Evolutionary conservation across 2,888 invertebrate species (phyloP), one percentile per base, ranked within the genome.

Genomic region (Heliconius charithonia): DNA sequence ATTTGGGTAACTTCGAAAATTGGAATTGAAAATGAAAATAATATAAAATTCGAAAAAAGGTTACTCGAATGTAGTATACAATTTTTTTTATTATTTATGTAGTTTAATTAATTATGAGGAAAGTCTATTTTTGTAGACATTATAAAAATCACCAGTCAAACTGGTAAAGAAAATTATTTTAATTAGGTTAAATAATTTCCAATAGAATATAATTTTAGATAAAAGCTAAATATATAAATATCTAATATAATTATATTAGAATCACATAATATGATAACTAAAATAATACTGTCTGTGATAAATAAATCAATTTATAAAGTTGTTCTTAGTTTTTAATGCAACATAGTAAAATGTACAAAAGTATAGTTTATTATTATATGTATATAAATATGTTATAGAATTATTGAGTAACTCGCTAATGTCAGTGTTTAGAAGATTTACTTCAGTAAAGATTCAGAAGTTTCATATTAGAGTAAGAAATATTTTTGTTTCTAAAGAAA

Each of bases 301-400:
- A 45, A 75, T 63, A 75, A 45, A 65, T 75, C 65, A 65, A 65
- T 75, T 41, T 27, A 41, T 75, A 65, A 75, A 37, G 65, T 75
- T 45, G 75, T 65, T 65, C 41, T 75, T 63, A 74, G 63, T 41
- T 75, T 75, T 65, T 37, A 75, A 65, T 45, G 37, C 22, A 22
- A 66, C 32, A 3, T 66, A 22, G 32, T 66, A 27, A 4, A 12
- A 25, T 59, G 59, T 59, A 59, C 10, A 45, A 45, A 45, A 45
- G 45, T 45, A 45, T 45, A 45, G 16, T 45, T 45, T 45, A 19
- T 45, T 16, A 45, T 16, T 56, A 56, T 56, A 56, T 56, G 6
- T 56, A 56, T 22, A 22, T 45, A 45, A 16, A 45, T 56, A 56
- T 22, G 16, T 51, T 13, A 4, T 45, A 45, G 16, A 45, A 45